Base-by-base conservation (phyloP, 2,888 invertebrate genomes). In the Scaptomyza polygonia region DNA sequence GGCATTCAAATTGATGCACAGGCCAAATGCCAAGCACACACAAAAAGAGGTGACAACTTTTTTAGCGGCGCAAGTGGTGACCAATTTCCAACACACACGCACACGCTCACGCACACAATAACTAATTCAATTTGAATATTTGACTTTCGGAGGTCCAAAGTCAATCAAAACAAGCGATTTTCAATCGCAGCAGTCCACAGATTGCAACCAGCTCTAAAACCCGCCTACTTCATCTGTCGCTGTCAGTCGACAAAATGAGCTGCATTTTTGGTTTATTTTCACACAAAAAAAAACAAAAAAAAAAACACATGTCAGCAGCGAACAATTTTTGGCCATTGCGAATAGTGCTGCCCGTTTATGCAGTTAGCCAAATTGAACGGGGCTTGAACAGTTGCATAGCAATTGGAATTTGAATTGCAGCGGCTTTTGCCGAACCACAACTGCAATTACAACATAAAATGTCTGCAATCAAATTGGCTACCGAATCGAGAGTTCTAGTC, bases 1-100 rank as follows among this genome's bases (percentile, higher is more conserved):
- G 75, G 69, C 77, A 77, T 76, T 72, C 73, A 76, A 69, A 76
- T 77, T 76, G 73, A 69, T 58, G 62, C 72, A 48, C 71, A 66
- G 43, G 73, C 59, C 59, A 70, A 59, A 42, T 63, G 57, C 54
- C 75, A 70, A 69, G 66, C 57, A 53, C 9, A 53, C 9, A 39
- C 34, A 36, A 53, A 67, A 62, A 56, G 56, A 74, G 72, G 77
- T 75, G 72, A 77, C 72, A 75, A 75, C 76, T 75, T 59, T 67
- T 67, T 75, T 70, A 49, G 69, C 40, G 69, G 69, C 34, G 53
- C 64, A 64, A n/a, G n/a, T n/a, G n/a, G 12, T 40, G 59, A 34
- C 32, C 40, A 65, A 65, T 58, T 53, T 53, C 8, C 21, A 52
- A 63, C 67, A 42, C 64, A 39, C 52, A 21, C 39, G 16, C 39